Conservation (phyloP, 2,113 vertebrate species). For the Calcarius ornatus region DNA sequence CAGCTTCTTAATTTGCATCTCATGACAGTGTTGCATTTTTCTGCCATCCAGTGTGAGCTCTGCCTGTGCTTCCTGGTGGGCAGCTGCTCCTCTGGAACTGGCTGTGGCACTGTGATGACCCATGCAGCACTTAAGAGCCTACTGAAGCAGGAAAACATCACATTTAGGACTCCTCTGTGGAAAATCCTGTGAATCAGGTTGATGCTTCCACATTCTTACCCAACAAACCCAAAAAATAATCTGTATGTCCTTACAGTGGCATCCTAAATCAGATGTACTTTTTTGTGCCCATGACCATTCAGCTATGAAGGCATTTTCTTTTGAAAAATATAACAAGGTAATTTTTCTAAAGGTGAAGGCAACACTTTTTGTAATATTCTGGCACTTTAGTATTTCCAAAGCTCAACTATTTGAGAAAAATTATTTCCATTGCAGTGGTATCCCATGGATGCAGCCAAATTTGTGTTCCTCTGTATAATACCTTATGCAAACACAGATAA, state of each 20-base stretch:
- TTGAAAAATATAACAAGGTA: background rate
- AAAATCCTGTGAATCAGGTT: background rate
- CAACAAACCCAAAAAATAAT: background rate
- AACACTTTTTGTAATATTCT: background rate
- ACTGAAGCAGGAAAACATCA: background rate
- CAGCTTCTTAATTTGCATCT: background rate
- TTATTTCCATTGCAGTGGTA: background rate
- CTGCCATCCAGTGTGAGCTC: background rate
- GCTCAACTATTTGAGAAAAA: background rate
- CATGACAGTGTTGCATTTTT: rapidly evolving
- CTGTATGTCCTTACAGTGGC: background rate
- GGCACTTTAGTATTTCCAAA: background rate
- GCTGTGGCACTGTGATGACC: background rate
- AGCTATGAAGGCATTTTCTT: background rate
- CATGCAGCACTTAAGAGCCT: background rate
- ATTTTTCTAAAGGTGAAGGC: background rate
- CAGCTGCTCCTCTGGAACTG: background rate
- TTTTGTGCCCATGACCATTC: background rate
- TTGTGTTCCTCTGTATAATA: background rate
- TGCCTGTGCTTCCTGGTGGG: background rate
- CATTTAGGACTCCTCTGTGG: background rate
- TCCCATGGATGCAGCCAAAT: background rate
- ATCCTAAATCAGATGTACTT: background rate
- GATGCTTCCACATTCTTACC: background rate
- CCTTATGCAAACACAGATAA: background rate